A percentile compares a stretch with the other conserved stretches of the same genome.
These are phyloP conservation scores for Pelosia muscerda DNA, from an alignment of 2,888 invertebrate species.

Conservation along the genomic window DNA sequence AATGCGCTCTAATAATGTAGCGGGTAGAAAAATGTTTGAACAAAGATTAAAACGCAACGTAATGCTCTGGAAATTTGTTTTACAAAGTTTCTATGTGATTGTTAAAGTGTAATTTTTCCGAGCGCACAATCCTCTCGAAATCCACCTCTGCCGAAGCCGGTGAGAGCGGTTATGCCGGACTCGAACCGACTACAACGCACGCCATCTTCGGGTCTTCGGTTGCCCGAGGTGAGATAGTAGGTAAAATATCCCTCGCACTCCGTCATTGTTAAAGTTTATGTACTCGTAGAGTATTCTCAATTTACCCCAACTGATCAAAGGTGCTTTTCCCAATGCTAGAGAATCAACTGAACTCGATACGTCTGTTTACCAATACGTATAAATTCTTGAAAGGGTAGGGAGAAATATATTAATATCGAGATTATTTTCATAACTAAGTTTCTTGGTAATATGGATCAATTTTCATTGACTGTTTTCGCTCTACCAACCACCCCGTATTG, in stretches of 20 bases:
- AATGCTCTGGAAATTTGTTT: not conserved
- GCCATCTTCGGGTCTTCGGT: no score
- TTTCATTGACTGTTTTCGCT: not conserved
- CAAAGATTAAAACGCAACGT: conserved; percentile 12
- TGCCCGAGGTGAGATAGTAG: no score
- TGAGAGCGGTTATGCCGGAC: no score
- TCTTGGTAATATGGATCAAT: no score
- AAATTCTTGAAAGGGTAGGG: not conserved
- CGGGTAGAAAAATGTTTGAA: conserved; percentile 17
- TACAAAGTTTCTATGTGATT: not conserved
- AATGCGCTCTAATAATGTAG: conserved; percentile 27
- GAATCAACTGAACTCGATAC: not conserved
- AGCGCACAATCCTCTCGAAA: no score
- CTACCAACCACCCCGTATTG: not conserved
- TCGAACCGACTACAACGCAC: no score
- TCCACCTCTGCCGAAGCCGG: no score
- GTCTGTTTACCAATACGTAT: not conserved
- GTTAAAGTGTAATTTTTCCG: no score
- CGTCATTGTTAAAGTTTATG: no score
- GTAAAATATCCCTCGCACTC: no score
- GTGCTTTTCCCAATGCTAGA: not conserved
- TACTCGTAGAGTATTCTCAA: no score
- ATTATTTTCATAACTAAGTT: no score
- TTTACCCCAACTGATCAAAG: not conserved
- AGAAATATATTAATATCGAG: not conserved